Percentiles rank a stretch among this genome's conserved stretches.
Evolutionary conservation across 1,140 invertebrate genomes (phyloP).

Genomic region (Palaemon carinicauda): DNA sequence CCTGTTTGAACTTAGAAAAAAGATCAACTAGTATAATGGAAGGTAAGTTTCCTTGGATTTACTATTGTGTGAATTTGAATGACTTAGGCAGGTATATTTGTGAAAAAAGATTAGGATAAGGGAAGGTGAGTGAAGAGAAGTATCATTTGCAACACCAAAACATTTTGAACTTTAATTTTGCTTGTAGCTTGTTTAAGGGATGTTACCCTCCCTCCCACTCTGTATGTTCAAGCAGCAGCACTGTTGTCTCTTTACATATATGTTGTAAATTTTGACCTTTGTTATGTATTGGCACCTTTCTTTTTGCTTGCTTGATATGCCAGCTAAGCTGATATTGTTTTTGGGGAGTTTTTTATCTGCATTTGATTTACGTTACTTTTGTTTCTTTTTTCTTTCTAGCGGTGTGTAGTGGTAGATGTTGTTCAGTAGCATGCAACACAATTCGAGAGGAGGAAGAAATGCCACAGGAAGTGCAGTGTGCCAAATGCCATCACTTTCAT

Average conservation of each 20-base stretch:
- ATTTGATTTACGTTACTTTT: conserved; percentile 50
- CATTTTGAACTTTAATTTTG: neutral
- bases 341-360: conserved; percentile 36
- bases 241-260: conserved; percentile 24
- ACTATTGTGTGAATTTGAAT: neutral
- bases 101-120: neutral
- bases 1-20: too few species aligned
- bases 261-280: conserved; percentile 21
- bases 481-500: conserved; percentile 54
- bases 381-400: conserved; percentile 60
- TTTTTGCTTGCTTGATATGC: conserved; percentile 45
- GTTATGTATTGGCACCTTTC: conserved; percentile 48
- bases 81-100: neutral
- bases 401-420: conserved; percentile 56
- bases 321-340: conserved; percentile 37
- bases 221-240: conserved; percentile 13
- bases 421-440: conserved; percentile 57
- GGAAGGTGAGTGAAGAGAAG: conserved; percentile 31
- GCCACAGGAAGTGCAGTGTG: conserved; percentile 41
- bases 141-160: neutral
- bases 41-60: too few species aligned
- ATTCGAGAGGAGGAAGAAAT: conserved; percentile 49
- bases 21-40: too few species aligned
- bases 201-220: conserved; percentile 3
- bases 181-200: conserved; percentile 31